Percentiles rank a stretch among this genome's conserved stretches.
Evolutionary conservation across 1,140 invertebrate genomes (phyloP).

Genomic region (Lethrus apterus): DNA sequence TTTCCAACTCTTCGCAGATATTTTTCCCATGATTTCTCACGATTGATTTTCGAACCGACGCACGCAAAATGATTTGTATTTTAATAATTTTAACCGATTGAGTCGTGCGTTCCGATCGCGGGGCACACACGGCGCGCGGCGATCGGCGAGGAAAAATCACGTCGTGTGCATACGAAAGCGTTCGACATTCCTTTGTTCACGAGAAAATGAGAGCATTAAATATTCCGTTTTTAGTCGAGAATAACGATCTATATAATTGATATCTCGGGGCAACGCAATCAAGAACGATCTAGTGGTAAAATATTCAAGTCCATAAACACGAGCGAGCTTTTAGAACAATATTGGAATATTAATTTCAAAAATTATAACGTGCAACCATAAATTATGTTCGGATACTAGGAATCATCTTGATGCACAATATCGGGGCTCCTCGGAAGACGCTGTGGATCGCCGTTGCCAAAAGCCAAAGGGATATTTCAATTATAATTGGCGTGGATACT

Average conservation of each 20-base stretch:
- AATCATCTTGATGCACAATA: conserved; percentile 16
- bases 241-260: conserved; percentile 42
- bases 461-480: conserved; percentile 16
- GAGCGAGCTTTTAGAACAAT: conserved; percentile 34
- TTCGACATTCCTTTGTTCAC: conserved; percentile 33
- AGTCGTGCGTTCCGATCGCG: no score
- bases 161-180: conserved; percentile 15
- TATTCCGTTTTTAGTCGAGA: conserved; percentile 37
- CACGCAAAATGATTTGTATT: no score
- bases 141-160: background rate
- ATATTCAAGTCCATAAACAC: conserved; percentile 24
- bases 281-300: conserved; percentile 37
- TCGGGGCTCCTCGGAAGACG: background rate
- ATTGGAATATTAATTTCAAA: conserved; percentile 23
- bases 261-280: conserved; percentile 40
- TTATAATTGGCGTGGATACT: conserved; percentile 14
- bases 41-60: conserved; percentile 20
- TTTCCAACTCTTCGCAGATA: conserved; percentile 22
- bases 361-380: conserved; percentile 17
- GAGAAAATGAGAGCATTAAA: conserved; percentile 34
- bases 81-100: no score
- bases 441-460: conserved; percentile 11
- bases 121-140: conserved; percentile 1
- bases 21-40: conserved; percentile 30
- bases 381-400: conserved; percentile 12